A percentile compares a stretch with the other conserved stretches of the same genome.
These are phyloP conservation scores for Phaenicophaeus curvirostris DNA, from an alignment of 2,797 vertebrate genomes.

Conservation along the genomic window DNA sequence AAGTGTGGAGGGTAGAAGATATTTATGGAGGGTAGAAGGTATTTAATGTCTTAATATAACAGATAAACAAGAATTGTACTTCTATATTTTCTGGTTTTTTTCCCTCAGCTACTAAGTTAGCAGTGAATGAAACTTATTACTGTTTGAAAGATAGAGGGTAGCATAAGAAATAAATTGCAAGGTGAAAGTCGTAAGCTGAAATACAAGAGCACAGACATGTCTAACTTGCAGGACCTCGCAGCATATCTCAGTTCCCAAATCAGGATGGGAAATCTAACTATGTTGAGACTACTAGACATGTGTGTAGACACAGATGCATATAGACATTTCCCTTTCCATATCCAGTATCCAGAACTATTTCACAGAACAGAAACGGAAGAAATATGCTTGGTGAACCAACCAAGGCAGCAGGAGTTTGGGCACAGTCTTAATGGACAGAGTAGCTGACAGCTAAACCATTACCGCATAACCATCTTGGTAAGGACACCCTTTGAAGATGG, in stretches of 20 bases:
- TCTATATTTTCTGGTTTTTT: background rate
- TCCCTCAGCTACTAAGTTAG: background rate
- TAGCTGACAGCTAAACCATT: background rate
- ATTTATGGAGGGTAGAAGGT: background rate
- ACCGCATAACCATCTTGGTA: background rate
- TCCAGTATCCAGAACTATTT: background rate
- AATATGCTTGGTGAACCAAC: background rate
- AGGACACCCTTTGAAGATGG: background rate
- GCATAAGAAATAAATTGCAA: background rate
- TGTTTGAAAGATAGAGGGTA: background rate
- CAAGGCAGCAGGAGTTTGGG: background rate
- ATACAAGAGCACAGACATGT: background rate
- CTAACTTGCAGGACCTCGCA: background rate
- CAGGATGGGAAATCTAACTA: background rate
- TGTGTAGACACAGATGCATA: fast-evolving
- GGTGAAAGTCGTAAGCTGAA: background rate
- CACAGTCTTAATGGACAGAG: background rate
- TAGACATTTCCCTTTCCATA: background rate
- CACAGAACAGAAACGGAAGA: background rate
- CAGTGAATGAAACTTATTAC: background rate
- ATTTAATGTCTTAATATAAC: background rate
- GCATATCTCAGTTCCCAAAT: background rate
- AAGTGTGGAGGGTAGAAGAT: background rate
- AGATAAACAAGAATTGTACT: background rate
- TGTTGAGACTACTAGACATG: background rate